Conservation (phyloP, 53 echinoderm and acorn worm species). For the Holothuria scabra region DNA sequence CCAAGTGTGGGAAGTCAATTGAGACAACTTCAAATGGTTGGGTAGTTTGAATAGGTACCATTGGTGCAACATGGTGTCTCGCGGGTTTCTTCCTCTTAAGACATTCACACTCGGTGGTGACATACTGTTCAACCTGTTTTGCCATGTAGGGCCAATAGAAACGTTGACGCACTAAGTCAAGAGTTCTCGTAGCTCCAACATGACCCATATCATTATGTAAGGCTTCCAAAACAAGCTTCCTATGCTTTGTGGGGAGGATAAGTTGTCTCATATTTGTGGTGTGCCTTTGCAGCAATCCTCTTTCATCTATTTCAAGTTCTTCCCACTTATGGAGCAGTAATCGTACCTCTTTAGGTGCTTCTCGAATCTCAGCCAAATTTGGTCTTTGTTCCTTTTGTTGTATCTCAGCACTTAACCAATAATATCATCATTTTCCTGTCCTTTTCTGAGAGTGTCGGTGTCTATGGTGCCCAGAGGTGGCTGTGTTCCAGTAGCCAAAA, state of each 20-base stretch:
- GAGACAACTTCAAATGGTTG: conserved; percentile 68
- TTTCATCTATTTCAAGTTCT: conserved; percentile 34
- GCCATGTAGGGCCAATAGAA: conserved; percentile 67
- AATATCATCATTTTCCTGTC: conserved; percentile 35
- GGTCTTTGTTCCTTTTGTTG: neutral
- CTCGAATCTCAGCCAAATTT: neutral
- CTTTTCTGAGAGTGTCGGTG: neutral
- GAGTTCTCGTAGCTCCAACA: conserved; percentile 58
- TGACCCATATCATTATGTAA: conserved; percentile 69
- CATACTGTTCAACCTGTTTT: conserved; percentile 45
- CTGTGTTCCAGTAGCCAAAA: neutral
- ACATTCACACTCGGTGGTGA: conserved; percentile 51
- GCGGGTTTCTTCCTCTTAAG: conserved; percentile 51
- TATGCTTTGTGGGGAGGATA: conserved; percentile 37
- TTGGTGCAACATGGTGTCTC: conserved; percentile 34
- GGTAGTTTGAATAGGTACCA: conserved; percentile 59
- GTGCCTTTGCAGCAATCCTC: conserved; percentile 40
- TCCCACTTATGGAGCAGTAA: conserved; percentile 53
- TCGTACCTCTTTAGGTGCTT: neutral
- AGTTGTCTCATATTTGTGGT: conserved; percentile 42
- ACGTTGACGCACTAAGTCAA: conserved; percentile 48
- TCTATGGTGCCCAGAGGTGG: conserved; percentile 8
- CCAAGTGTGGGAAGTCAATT: conserved; percentile 67
- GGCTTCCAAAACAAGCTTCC: conserved; percentile 44
- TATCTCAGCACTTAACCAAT: conserved; percentile 22